Evolutionary conservation across 2,888 invertebrate genomes (phyloP).

Genomic region (Emmelina monodactyla): DNA sequence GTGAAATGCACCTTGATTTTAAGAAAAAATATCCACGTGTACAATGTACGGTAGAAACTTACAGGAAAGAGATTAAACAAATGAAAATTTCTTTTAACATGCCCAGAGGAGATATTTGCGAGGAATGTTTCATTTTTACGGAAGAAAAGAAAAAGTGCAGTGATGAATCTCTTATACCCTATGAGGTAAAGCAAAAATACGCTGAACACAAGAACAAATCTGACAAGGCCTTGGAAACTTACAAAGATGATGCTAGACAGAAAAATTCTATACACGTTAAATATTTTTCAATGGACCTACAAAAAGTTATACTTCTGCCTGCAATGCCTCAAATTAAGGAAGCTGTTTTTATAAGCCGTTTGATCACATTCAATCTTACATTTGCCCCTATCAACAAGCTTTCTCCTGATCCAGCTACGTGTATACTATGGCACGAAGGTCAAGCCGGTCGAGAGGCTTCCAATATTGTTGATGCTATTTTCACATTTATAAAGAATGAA

Average conservation of each 20-base stretch:
- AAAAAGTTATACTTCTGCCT: slow-evolving; percentile 10
- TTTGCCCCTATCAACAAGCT: slow-evolving; percentile 13
- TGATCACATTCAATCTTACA: slow-evolving; percentile 14
- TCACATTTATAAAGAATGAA: slow-evolving; percentile 5
- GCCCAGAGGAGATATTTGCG: slow-evolving; percentile 4
- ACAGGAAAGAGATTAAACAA: slow-evolving; percentile 12
- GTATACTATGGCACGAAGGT: slow-evolving; percentile 13
- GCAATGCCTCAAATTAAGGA: slow-evolving; percentile 14
- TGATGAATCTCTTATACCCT: slow-evolving; percentile 6
- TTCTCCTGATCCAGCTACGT: slow-evolving; percentile 10
- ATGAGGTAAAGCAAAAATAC: slow-evolving; percentile 6
- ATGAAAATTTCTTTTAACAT: slow-evolving; percentile 8
- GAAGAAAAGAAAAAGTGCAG: slow-evolving; percentile 4
- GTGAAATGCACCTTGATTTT: slow-evolving; percentile 9
- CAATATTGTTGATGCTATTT: slow-evolving; percentile 10
- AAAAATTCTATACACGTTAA: slow-evolving; percentile 8
- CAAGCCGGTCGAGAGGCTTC: slow-evolving; percentile 8
- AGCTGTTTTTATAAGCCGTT: slow-evolving; percentile 12
- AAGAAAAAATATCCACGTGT: slow-evolving; percentile 7
- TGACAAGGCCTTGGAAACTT: slow-evolving; percentile 11
- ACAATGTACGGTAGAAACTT: slow-evolving; percentile 10
- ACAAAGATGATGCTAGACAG: slow-evolving; percentile 12
- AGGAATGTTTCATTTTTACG: slow-evolving; percentile 5
- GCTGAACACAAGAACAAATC: slow-evolving; percentile 8
- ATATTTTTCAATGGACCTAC: slow-evolving; percentile 14